Base-by-base conservation (phyloP, 1,140 invertebrate species). In the Phthorimaea operculella region DNA sequence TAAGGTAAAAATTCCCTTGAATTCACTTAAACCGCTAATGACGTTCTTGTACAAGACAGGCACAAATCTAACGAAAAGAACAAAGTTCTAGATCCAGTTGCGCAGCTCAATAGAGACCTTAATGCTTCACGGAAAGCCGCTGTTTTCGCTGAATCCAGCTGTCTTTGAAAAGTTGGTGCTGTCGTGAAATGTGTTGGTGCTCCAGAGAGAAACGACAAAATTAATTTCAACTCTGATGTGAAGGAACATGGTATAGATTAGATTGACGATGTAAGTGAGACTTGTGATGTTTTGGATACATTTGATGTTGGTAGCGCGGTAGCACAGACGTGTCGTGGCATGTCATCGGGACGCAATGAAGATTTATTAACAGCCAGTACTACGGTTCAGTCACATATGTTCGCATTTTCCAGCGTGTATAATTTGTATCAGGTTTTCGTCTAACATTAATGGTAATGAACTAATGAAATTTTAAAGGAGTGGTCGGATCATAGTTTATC, bases 271-370 rank as follows among this genome's bases (percentile, higher is more conserved):
- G 33, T 60, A 18, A 12, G 15, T 52, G 54, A 58, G 53, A 55
- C 57, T 55, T 73, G 69, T 44, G 68, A 62, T 60, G 57, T 82
- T 74, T 59, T 21, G 55, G 52, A 55, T 28, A 47, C 63, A 34
- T 53, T 51, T 39, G 33, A 48, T 33, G 54, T 63, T 60, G 56
- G 72, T 69, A 76, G 76, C 73, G 73, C 81, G 75, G 79, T 84
- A 82, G 80, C 80, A 57, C 54, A 79, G 75, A 81, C 72, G 76
- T 80, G 79, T 81, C 78, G 81, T 70, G 72, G 75, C 75, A 66
- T 82, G 79, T 84, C 81, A 80, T 84, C 81, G 79, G 72, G 76
- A 79, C 71, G 79, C 81, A 79, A 84, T 83, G 78, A 84, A 84
- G 81, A 84, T 84, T 84, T 84, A 84, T 83, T 79, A 80, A 75